Evolutionary conservation across 2,113 vertebrate genomes (phyloP), one percentile per base, ranked within the genome.

Genomic region (Pagrus major): DNA sequence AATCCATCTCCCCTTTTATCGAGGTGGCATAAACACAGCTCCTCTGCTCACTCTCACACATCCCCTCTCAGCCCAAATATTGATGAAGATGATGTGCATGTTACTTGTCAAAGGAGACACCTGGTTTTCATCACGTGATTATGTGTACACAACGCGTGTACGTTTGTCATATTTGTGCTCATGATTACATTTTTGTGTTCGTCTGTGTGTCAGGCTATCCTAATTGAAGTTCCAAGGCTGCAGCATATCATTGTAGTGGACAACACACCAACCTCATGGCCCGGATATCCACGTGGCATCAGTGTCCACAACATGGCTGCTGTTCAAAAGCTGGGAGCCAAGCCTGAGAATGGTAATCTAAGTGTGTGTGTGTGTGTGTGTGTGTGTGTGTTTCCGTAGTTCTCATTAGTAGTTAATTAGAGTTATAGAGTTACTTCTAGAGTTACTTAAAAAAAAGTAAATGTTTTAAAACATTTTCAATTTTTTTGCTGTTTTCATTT

Each of bases 211-310:
- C 76, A 99, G 98, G 95, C 89, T 10, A 98, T 99, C 31, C 94
- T 98, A 39, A 92, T 94, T 52, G 92, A 96, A 61, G 93, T 98
- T 35, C 97, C 97, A 0, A 93, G 93, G 6, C 91, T 99, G 74
- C 92, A 94, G 18, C 96, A 98, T 1, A 95, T 99, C 80, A 95
- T 99, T 11, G 95, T 97, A 0, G 97, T 98, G 64, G 97, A 98
- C 39, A 93, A 95, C 63, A 95, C 94, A 33, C 94, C 96, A 1
- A 94, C 94, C 0, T 84, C 85, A 0, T 96, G 96, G 95, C 73
- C 95, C 0, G 94, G 95, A 39, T 96, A 95, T 71, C 96, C 97
- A 44, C 94, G 94, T 76, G 96, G 96, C 15, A 93, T 98, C 90
- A 96, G 93, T 8, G 93, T 99, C 51, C 96, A 97, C 90, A 98